A percentile compares a stretch with the other conserved stretches of the same genome.
Evolutionary conservation across 2,113 vertebrate genomes (phyloP).

Genomic region (Petrocephalus zakoni): DNA sequence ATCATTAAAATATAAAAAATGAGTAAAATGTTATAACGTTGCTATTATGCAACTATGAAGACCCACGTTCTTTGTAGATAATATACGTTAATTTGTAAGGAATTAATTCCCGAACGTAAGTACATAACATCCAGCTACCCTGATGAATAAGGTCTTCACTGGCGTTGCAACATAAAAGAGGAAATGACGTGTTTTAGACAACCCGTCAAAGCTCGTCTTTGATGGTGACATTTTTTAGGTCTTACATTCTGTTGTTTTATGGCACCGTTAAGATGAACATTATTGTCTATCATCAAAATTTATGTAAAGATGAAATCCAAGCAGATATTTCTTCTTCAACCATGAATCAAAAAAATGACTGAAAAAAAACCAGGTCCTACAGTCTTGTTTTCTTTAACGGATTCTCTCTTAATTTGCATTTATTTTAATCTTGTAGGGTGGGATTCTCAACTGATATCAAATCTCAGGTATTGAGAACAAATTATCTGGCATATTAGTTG

Average conservation of each 20-base stretch:
- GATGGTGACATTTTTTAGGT: not conserved
- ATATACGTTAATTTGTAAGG: not conserved
- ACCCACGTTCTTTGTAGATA: not conserved
- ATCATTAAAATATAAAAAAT: not conserved
- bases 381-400: not conserved
- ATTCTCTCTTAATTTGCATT: not conserved
- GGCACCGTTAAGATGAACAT: not conserved
- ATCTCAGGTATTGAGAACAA: not conserved
- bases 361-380: not conserved
- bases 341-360: not conserved
- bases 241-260: not conserved
- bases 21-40: not conserved
- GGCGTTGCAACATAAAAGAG: not conserved
- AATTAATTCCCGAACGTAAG: not conserved
- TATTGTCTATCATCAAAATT: not conserved
- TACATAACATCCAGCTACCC: not conserved
- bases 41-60: not conserved
- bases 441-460: not conserved
- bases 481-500: not conserved
- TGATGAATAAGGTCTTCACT: not conserved
- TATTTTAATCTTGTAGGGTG: not conserved
- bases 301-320: not conserved
- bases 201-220: not conserved
- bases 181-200: not conserved
- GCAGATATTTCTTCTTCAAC: not conserved